Evolutionary conservation across 2,888 invertebrate genomes (phyloP).

Genomic region (Operophtera brumata): DNA sequence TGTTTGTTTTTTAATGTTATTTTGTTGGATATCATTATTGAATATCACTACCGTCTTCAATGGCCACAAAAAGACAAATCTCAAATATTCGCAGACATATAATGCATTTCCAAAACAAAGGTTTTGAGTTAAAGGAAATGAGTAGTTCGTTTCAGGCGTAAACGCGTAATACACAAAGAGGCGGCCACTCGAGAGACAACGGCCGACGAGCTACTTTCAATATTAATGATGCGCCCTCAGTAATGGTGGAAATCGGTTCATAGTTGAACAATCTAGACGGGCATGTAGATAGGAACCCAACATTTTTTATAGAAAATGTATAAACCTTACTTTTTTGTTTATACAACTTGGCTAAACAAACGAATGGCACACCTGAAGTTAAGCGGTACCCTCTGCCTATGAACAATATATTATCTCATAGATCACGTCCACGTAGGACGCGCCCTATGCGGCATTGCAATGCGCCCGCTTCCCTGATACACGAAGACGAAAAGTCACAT

Average conservation of each 20-base stretch:
- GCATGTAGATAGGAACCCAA: no score
- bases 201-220: conserved; percentile 71
- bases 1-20: no score
- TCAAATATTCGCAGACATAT: conserved; percentile 16
- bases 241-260: background rate
- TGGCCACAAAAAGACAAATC: background rate
- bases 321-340: no score
- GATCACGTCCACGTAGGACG: no score
- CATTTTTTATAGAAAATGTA: background rate
- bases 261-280: background rate
- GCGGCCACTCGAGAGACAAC: conserved; percentile 72
- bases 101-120: conserved; percentile 57
- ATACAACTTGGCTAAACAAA: no score
- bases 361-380: no score
- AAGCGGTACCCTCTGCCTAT: no score
- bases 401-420: no score
- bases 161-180: conserved; percentile 71
- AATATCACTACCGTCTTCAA: background rate
- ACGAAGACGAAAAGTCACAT: no score
- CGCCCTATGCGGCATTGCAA: no score
- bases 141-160: conserved; percentile 65
- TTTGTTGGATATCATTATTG: no score
- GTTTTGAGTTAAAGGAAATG: conserved; percentile 69
- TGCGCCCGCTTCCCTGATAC: no score
- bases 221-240: conserved; percentile 73